phyloP scores from a whole-genome alignment of 2,797 vertebrate species.

The Miichthys miiuy region DNA sequence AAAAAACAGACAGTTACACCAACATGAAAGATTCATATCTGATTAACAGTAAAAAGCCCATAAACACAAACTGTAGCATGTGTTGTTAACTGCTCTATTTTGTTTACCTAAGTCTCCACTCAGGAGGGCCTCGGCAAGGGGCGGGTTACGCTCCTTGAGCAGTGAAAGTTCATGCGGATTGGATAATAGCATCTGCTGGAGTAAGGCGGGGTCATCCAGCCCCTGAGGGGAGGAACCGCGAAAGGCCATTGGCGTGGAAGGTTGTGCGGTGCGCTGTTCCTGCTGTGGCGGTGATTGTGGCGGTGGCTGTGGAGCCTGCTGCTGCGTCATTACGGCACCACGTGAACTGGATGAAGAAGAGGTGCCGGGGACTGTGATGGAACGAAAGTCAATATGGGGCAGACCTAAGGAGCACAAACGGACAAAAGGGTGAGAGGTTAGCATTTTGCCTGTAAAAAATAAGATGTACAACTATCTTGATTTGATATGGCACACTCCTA shows the following conservation, averaged over 20 bases:
- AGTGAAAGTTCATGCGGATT: conserved; percentile 98
- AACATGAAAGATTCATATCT: neutral
- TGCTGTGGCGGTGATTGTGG: conserved; percentile 51
- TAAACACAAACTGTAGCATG: neutral
- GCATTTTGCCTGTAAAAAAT: neutral
- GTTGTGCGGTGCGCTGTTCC: conserved; percentile 56
- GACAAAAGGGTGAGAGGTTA: conserved; percentile 3
- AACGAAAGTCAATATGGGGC: conserved; percentile 97
- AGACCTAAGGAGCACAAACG: conserved; percentile 82
- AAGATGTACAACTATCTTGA: neutral
- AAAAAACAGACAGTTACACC: conserved; percentile 13
- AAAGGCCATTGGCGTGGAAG: conserved; percentile 72
- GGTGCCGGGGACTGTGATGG: conserved; percentile 94
- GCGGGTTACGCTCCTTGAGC: conserved; percentile 96
- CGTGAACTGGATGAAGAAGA: conserved; percentile 81
- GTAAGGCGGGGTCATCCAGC: conserved; percentile 93
- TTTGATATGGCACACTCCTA: neutral
- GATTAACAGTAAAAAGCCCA: neutral
- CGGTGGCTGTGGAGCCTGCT: conserved; percentile 11
- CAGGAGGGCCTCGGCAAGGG: conserved; percentile 95
- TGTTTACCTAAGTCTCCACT: conserved; percentile 95
- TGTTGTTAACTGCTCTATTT: neutral
- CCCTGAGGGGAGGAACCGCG: conserved; percentile 90
- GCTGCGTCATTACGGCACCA: conserved; percentile 65
- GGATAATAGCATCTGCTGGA: conserved; percentile 95